phyloP scores from a whole-genome alignment of 1,140 invertebrate genomes.

The Drosophila subobscura region DNA sequence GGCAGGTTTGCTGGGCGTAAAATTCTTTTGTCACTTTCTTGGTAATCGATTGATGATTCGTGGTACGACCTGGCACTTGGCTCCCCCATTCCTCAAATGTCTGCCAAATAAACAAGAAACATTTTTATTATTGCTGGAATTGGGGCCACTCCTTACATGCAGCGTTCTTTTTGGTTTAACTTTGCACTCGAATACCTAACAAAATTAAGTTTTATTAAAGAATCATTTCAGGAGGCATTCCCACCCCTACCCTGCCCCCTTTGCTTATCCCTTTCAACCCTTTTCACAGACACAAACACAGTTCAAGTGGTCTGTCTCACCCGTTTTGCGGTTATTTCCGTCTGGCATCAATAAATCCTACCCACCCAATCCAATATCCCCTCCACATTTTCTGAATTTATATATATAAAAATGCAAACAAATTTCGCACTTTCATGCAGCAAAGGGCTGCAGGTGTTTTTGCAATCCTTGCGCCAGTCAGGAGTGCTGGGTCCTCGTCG shows the following conservation, averaged over 20 bases:
- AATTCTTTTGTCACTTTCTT: slow-evolving; percentile 28
- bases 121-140: too few species aligned
- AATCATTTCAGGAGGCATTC: too few species aligned
- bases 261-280: too few species aligned
- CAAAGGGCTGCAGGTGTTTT: slow-evolving; percentile 50
- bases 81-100: neutral
- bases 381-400: slow-evolving; percentile 32
- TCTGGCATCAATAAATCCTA: slow-evolving; percentile 55
- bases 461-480: slow-evolving; percentile 18
- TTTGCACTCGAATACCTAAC: too few species aligned
- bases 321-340: slow-evolving; percentile 64
- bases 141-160: too few species aligned
- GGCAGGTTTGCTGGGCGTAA: slow-evolving; percentile 19
- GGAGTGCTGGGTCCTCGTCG: slow-evolving; percentile 24
- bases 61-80: slow-evolving; percentile 14
- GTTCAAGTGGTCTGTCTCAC: slow-evolving; percentile 35
- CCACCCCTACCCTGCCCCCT: too few species aligned
- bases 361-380: slow-evolving; percentile 6
- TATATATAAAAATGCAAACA: slow-evolving; percentile 77
- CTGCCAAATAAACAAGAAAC: too few species aligned
- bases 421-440: slow-evolving; percentile 44
- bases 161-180: too few species aligned
- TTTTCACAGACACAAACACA: neutral
- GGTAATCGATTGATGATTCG: slow-evolving; percentile 5
- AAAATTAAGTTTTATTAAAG: too few species aligned